Base-by-base conservation (phyloP, 2,113 vertebrate species). In the Hippocampus barbouri region DNA sequence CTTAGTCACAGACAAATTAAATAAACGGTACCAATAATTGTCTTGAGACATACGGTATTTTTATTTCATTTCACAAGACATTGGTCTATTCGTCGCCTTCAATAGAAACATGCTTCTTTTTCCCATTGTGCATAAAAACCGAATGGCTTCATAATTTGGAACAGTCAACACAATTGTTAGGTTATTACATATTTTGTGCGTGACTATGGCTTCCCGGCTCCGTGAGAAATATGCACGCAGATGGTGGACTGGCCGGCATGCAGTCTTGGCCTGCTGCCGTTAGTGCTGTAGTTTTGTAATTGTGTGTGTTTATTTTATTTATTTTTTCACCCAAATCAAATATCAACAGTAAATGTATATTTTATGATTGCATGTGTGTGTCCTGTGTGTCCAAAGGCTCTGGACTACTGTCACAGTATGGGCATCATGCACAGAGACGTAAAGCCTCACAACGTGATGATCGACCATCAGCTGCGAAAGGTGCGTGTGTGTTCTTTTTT, bases 351-450 rank as follows among this genome's bases (percentile, higher is more conserved):
- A 18, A 21, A n/a, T 5, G 20, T 63, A 40, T n/a, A 63, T 40
- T n/a, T 63, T 38, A 15, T 25, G 15, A 60, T 27, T 16, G 60
- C 62, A 14, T 4, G 2, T 20, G 1, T 10, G 30, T 51, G 1
- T 51, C 6, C 75, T 34, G 62, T 76, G 2, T 38, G 30, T 1
- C 73, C 18, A 69, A 38, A 86, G 97, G 96, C 97, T 88, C 94
- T 99, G 93, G 96, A 99, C 93, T 98, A 98, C 92, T 99, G 96
- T 87, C 97, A 98, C 90, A 99, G 97, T 91, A 97, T 98, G 95
- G 97, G 97, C 54, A 97, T 99, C 93, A 99, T 99, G 96, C 97
- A 98, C 91, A 91, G 97, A 75, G 97, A 99, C 40, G 97, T 99
- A 87, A 99, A 99, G 90, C 97, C 97, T 71, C 97, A 98, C 92